Conservation (phyloP, 2,888 invertebrate genomes). For the Mimachlamys varia region DNA sequence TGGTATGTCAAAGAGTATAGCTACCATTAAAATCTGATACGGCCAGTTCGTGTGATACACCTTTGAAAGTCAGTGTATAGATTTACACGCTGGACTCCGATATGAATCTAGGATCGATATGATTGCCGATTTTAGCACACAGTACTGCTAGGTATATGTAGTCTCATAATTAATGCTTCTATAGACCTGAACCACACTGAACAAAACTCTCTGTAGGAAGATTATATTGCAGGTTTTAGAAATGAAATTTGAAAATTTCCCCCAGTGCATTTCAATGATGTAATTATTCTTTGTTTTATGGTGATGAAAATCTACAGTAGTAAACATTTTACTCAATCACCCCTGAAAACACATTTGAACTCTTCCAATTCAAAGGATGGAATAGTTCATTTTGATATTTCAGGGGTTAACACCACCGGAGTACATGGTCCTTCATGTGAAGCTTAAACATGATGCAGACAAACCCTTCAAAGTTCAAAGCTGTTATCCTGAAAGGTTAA, state of each 20-base stretch:
- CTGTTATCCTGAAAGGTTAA: neutral
- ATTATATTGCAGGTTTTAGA: neutral
- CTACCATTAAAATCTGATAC: slow-evolving; percentile 24
- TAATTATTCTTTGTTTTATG: neutral
- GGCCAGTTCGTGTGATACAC: neutral
- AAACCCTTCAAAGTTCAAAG: neutral
- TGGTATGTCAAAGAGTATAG: neutral
- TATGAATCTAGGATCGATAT: neutral
- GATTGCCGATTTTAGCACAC: neutral
- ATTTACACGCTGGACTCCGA: neutral
- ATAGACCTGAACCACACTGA: neutral
- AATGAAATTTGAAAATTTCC: neutral
- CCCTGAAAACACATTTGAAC: neutral
- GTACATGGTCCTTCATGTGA: neutral
- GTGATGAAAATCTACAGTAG: neutral
- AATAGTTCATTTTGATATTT: too few species aligned
- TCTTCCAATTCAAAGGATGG: too few species aligned
- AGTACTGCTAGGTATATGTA: neutral
- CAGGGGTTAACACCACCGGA: neutral
- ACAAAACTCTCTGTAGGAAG: neutral
- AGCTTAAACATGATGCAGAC: neutral
- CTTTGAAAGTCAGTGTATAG: slow-evolving; percentile 26
- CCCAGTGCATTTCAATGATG: neutral
- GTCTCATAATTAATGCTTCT: neutral
- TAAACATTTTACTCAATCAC: neutral